phyloP scores from a whole-genome alignment of 1,140 invertebrate genomes.

The Stegodyphus mimosarum region DNA sequence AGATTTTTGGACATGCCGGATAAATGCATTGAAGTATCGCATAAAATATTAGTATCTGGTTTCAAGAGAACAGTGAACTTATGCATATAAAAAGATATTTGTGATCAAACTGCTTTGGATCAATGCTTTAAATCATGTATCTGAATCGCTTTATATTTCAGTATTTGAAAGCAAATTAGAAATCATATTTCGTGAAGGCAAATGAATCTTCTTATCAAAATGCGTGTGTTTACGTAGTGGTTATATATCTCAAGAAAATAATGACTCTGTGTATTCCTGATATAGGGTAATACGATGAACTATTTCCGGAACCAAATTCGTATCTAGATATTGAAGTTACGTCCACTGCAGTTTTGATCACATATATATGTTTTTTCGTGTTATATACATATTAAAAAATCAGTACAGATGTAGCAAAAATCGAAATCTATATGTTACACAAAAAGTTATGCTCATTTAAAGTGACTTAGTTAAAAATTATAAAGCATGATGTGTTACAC shows the following conservation, averaged over 20 bases:
- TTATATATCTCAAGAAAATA: too few species aligned
- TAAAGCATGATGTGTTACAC: constrained; percentile 43
- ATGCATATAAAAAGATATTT: constrained; percentile 9
- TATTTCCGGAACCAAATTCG: too few species aligned
- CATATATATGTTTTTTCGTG: constrained; percentile 3
- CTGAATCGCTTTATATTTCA: too few species aligned
- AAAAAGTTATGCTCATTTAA: background rate
- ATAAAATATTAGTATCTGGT: too few species aligned
- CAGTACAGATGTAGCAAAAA: constrained; percentile 47
- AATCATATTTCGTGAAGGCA: too few species aligned
- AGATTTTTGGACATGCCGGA: constrained; percentile 10
- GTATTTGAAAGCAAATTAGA: too few species aligned
- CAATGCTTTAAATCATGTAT: background rate
- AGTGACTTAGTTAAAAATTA: background rate
- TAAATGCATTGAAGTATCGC: background rate
- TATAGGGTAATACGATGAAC: too few species aligned
- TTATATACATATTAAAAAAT: constrained; percentile 31
- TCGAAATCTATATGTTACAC: constrained; percentile 20
- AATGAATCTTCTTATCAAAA: too few species aligned
- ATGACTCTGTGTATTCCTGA: too few species aligned
- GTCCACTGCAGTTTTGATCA: constrained; percentile 4
- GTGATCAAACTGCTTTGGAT: constrained; percentile 11
- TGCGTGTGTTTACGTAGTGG: too few species aligned
- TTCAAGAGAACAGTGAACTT: too few species aligned
- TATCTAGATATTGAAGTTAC: too few species aligned